A percentile compares a stretch with the other conserved stretches of the same genome.
These are phyloP conservation scores for Ceratina calcarata DNA, from an alignment of 1,140 invertebrate species.

Conservation along the genomic window DNA sequence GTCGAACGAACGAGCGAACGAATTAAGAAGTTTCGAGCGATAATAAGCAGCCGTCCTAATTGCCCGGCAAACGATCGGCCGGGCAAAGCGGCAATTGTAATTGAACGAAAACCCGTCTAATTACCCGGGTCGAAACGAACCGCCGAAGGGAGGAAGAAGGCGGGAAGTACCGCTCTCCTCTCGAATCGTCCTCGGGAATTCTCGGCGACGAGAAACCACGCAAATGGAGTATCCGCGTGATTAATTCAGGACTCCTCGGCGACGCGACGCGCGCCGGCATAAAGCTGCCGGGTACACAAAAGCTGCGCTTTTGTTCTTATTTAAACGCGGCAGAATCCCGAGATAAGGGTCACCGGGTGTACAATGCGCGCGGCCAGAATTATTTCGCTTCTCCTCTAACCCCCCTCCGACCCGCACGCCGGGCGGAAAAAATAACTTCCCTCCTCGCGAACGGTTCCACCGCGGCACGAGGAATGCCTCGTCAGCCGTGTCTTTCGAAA, in stretches of 20 bases:
- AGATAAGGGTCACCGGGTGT: slow-evolving; percentile 40
- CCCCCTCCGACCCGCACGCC: too few species aligned
- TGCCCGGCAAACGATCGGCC: slow-evolving; percentile 4
- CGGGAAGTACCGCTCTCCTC: not conserved
- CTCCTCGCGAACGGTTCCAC: not conserved
- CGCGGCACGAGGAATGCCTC: not conserved
- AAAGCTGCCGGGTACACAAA: slow-evolving; percentile 18
- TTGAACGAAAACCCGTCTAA: slow-evolving; percentile 38
- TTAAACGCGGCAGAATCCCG: slow-evolving; percentile 31
- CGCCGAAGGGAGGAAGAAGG: not conserved
- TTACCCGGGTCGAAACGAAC: not conserved
- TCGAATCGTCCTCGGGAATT: slow-evolving; percentile 26
- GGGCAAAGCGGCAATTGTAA: slow-evolving; percentile 9
- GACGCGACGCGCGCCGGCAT: not conserved
- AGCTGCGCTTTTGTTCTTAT: slow-evolving; percentile 38
- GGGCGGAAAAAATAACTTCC: slow-evolving; percentile 12
- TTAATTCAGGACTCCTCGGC: slow-evolving; percentile 44
- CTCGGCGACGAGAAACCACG: slow-evolving; percentile 29
- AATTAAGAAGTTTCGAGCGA: slow-evolving; percentile 26
- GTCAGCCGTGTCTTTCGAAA: too few species aligned
- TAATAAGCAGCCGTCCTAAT: slow-evolving; percentile 31
- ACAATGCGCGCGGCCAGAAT: slow-evolving; percentile 21
- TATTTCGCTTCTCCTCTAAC: slow-evolving; percentile 10
- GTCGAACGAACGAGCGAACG: not conserved
- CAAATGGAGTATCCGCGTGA: slow-evolving; percentile 42